phyloP scores from a whole-genome alignment of 2,888 invertebrate genomes.

The Cataglyphis cursor region DNA sequence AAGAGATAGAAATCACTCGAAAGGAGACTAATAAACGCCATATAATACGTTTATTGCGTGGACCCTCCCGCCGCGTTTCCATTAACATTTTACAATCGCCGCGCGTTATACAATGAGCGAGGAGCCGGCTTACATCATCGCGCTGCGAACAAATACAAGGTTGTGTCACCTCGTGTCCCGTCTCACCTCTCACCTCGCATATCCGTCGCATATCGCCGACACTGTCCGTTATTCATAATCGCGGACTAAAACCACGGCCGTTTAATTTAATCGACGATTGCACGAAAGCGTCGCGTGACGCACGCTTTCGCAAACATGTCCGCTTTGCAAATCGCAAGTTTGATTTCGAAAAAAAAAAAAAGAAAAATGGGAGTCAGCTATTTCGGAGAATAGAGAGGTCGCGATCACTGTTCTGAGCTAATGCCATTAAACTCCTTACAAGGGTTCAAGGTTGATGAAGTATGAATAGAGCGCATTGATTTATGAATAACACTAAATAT shows the following conservation, averaged over 20 bases:
- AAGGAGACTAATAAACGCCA: conserved; percentile 4
- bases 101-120: conserved; percentile 82
- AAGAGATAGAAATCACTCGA: neutral
- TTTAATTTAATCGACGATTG: conserved; percentile 81
- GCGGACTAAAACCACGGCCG: conserved; percentile 73
- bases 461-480: neutral
- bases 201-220: conserved; percentile 59
- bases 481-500: neutral
- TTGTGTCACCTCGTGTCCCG: conserved; percentile 76
- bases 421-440: neutral
- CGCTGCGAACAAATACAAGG: conserved; percentile 81
- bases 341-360: conserved; percentile 23
- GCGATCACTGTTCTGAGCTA: neutral
- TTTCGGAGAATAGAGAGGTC: conserved; percentile 8
- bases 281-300: conserved; percentile 68
- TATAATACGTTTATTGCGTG: neutral
- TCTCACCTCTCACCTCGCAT: conserved; percentile 61
- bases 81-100: conserved; percentile 81
- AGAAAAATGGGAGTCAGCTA: neutral
- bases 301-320: conserved; percentile 68
- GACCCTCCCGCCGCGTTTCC: conserved; percentile 65
- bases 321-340: neutral
- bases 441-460: neutral
- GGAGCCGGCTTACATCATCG: conserved; percentile 78
- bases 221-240: conserved; percentile 81